Evolutionary conservation across 2,888 invertebrate genomes (phyloP), one percentile per base, ranked within the genome.

Genomic region (Andricus curvator): DNA sequence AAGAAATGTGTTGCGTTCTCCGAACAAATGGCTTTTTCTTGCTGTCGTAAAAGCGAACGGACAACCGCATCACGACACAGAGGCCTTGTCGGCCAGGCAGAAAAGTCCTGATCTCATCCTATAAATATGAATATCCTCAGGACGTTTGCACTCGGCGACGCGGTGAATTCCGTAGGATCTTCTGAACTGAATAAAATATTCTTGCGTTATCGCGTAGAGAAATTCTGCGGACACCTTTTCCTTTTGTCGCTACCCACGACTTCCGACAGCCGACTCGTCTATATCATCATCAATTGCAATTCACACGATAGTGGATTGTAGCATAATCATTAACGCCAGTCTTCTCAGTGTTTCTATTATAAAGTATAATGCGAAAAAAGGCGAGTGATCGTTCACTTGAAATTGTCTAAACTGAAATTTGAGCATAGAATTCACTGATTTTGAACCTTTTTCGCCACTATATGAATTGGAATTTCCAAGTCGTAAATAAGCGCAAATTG

Each of bases 41-140:
- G 22, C 64, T 78, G 80, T 81, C 77, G 83, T 78, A 67, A 80
- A 83, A 88, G 88, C 88, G 87, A 51, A 20, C 9, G 37, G 37
- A 37, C 37, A 37, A 48, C 48, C 48, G 48, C 17, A 48, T 48
- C 48, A 20, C 48, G 48, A 48, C 48, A 48, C 15, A 4, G 8
- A 37, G 37, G 37, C 37, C 37, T 41, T 41, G 85, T 86, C 88
- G 85, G 84, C 81, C 86, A 84, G 86, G 84, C 84, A 87, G 86
- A 82, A 84, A 84, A 74, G 77, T 80, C 84, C 88, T 88, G 88
- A 89, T 89, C 88, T 88, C 89, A 88, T 89, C 88, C 81, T 81
- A 84, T 85, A 88, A 88, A 86, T 87, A 87, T 85, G 88, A 88
- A 81, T 64, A 79, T 78, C 78, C 78, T 83, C 78, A 74, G 78